Evolutionary conservation across 2,888 invertebrate species (phyloP), one percentile per base, ranked within the genome.

Genomic region (Teinopalpus imperialis): DNA sequence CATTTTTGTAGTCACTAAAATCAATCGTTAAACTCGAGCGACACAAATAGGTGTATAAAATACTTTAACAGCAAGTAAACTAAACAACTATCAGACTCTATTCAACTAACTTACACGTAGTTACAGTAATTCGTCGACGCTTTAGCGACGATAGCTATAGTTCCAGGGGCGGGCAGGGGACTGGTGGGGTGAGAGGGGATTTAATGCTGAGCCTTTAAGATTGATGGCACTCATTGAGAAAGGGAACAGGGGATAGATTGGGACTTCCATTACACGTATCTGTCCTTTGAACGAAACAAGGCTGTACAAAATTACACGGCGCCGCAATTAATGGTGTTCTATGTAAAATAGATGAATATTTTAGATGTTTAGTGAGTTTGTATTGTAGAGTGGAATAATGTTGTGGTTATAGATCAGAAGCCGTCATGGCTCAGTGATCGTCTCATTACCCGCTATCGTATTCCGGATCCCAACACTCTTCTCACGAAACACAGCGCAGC

Each of bases 211-310:
- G 44, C 44, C 44, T 31, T 29, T 45, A 52, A 52, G 54, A 54
- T 47, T 48, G 50, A 54, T 54, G 50, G 50, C 37, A 20, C 43
- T 50, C 50, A 46, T 53, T 32, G 42, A 48, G 49, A 29, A 36
- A 31, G 32, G 44, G 30, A 23, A 10, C 35, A 21, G 21, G 14
- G 43, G 49, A 49, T 44, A 47, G 52, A 52, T 52, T 43, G 48
- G 43, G 39, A 45, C 35, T 43, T 49, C 42, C 44, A 32, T 49
- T 39, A 44, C 48, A 37, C 37, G 31, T 37, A 24, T 37, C 36
- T 43, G 23, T 43, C 10, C 36, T 18, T 13, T 10, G 27, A 27
- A 29, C 12, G 8, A 32, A 18, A 32, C 23, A 2, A 16, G 23
- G 16, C 23, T 30, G 8, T 3, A 23, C 40, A 29, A 30, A 41